phyloP scores from a whole-genome alignment of 2,113 vertebrate genomes.

The Prietella phreatophila region DNA sequence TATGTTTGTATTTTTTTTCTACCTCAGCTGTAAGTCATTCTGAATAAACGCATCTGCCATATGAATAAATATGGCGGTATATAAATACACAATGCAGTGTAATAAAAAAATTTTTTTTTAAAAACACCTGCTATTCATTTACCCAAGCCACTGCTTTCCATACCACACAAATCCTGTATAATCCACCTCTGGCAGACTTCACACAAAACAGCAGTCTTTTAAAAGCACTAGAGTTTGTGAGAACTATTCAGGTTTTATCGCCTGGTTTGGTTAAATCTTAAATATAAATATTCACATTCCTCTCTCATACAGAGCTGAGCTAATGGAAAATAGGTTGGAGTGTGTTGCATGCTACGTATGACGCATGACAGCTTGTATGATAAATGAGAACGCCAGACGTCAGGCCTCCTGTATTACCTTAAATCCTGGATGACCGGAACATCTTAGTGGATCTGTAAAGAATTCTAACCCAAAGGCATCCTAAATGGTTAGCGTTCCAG shows the following conservation, averaged over 20 bases:
- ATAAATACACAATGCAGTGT: not conserved
- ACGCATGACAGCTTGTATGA: not conserved
- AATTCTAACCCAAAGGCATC: not conserved
- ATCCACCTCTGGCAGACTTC: not conserved
- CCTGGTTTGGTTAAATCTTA: not conserved
- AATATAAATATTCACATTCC: not conserved
- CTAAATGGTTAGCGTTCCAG: not conserved
- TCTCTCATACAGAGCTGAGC: not conserved
- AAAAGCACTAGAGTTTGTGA: not conserved
- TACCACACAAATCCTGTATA: not conserved
- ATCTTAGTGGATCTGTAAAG: not conserved
- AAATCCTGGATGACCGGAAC: not conserved
- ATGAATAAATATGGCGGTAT: not conserved
- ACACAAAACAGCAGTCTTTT: not conserved
- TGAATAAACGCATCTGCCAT: not conserved
- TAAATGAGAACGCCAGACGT: not conserved
- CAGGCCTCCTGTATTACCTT: not conserved
- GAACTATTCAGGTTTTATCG: not conserved
- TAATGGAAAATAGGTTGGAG: not conserved
- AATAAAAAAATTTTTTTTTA: not conserved
- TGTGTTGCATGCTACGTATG: not conserved
- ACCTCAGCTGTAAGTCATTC: not conserved
- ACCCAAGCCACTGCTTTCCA: not conserved
- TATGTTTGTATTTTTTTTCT: not conserved
- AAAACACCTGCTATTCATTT: conserved; percentile 5